These are phyloP conservation scores for Burhinus bistriatus DNA, from an alignment of 2,113 vertebrate species.

Conservation along the genomic window DNA sequence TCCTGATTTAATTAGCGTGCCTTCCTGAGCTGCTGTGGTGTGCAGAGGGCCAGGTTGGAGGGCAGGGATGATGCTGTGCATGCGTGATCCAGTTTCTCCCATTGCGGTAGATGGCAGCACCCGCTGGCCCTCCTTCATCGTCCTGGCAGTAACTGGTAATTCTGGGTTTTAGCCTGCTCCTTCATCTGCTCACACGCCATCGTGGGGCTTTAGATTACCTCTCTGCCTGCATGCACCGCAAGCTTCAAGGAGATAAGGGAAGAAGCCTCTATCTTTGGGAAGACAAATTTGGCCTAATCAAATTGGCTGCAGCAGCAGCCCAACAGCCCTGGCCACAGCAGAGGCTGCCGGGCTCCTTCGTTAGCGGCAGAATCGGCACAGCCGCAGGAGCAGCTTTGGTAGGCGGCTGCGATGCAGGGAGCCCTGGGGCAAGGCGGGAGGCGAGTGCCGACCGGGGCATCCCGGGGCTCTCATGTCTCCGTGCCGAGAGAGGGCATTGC, in stretches of 20 bases:
- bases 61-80: background rate
- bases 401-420: fast-evolving
- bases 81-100: background rate
- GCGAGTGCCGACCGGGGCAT: fast-evolving
- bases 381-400: background rate
- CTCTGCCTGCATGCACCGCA: no score
- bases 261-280: background rate
- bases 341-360: background rate
- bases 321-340: fast-evolving
- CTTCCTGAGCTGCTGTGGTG: background rate
- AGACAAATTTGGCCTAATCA: background rate
- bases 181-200: background rate
- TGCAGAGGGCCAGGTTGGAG: background rate
- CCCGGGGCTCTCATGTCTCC: background rate
- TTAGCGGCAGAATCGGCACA: fast-evolving
- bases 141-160: background rate
- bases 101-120: background rate
- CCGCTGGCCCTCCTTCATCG: background rate
- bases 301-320: background rate
- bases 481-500: background rate
- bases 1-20: background rate
- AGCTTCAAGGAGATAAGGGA: background rate
- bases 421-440: background rate
- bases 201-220: background rate
- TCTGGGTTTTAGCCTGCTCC: background rate